These are phyloP conservation scores for Tetramorium parvispinum DNA, from an alignment of 1,140 invertebrate species.

Conservation along the genomic window DNA sequence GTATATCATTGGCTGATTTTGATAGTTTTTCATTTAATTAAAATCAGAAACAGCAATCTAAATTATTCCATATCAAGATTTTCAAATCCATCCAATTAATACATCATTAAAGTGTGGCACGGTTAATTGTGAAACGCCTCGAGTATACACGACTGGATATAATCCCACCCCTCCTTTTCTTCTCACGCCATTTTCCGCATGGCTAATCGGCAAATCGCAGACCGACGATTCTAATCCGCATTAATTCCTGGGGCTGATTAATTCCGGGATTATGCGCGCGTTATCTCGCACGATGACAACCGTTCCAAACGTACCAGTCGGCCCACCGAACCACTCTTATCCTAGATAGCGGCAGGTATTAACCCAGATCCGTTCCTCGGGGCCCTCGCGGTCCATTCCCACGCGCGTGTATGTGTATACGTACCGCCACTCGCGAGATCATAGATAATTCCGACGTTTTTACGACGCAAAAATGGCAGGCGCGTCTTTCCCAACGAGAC, in stretches of 20 bases:
- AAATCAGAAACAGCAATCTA: not conserved
- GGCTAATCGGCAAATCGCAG: constrained; percentile 38
- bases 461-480: constrained; percentile 46
- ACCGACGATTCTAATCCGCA: constrained; percentile 29
- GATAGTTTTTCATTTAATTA: not conserved
- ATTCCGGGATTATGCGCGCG: constrained; percentile 50
- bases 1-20: not conserved
- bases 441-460: constrained; percentile 52
- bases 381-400: constrained; percentile 32
- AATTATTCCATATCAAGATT: not conserved
- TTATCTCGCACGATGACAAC: constrained; percentile 56
- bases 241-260: constrained; percentile 52
- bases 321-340: constrained; percentile 39
- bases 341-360: constrained; percentile 48
- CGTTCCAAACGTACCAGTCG: constrained; percentile 5
- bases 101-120: not conserved
- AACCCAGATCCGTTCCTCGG: constrained; percentile 34
- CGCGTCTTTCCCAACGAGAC: constrained; percentile 49
- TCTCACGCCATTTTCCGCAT: constrained; percentile 47
- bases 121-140: not conserved
- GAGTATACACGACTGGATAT: not conserved
- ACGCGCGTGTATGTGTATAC: constrained; percentile 7
- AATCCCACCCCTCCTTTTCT: constrained; percentile 21
- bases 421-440: constrained; percentile 33
- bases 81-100: not conserved